Percentiles rank a stretch among this genome's conserved stretches.
These are phyloP conservation scores for Gallinago undulata DNA, from an alignment of 2,113 vertebrate species.

Conservation along the genomic window DNA sequence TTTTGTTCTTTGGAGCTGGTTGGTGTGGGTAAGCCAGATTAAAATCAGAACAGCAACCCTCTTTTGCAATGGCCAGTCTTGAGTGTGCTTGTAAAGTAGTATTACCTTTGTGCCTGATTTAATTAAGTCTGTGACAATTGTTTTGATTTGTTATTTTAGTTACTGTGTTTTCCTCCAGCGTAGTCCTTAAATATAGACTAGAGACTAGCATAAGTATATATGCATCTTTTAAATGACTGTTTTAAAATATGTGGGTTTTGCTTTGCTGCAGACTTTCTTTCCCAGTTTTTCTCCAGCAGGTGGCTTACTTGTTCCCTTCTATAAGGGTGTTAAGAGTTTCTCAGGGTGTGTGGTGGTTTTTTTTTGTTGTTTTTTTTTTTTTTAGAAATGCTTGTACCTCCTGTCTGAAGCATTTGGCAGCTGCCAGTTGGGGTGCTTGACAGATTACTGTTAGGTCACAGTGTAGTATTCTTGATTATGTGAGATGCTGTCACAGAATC, in stretches of 20 bases:
- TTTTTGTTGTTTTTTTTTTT: too few species aligned
- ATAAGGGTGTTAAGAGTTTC: rapidly evolving
- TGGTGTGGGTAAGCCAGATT: neutral
- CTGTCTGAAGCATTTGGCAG: neutral
- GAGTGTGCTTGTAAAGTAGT: neutral
- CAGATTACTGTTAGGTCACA: rapidly evolving
- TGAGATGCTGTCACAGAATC: neutral
- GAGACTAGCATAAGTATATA: neutral
- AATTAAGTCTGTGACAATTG: neutral
- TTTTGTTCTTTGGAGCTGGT: neutral
- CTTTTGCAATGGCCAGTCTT: too few species aligned
- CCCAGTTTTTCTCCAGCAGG: neutral
- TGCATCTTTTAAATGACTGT: neutral
- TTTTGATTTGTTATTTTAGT: neutral
- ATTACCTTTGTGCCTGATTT: neutral
- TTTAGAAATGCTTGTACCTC: neutral
- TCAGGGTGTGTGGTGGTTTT: too few species aligned
- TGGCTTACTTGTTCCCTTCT: neutral
- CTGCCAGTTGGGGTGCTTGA: neutral
- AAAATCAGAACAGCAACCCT: neutral
- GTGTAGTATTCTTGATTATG: neutral
- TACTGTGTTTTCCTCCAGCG: neutral
- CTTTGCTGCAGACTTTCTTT: neutral
- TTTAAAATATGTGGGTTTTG: rapidly evolving
- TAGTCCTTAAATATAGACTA: neutral